Conservation (phyloP, 2,113 vertebrate species). For the Gymnocephalus cernua region DNA sequence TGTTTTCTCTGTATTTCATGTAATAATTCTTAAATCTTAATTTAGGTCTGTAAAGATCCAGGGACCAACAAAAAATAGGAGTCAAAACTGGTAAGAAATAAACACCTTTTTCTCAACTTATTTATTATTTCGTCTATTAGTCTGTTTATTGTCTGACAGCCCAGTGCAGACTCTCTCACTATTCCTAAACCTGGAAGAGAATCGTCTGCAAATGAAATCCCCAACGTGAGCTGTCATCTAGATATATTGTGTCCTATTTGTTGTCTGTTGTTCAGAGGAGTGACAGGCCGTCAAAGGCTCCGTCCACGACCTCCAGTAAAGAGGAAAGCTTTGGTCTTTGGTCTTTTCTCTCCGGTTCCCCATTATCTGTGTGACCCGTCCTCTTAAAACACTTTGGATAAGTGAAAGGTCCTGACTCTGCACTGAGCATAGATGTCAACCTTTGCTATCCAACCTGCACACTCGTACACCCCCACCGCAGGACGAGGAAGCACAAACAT, state of each 20-base stretch:
- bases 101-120: slow-evolving; percentile 1
- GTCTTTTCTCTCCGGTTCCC: slow-evolving; percentile 59
- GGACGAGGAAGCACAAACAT: not conserved
- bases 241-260: slow-evolving; percentile 59
- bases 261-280: slow-evolving; percentile 44
- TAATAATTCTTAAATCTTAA: not conserved
- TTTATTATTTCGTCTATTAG: not conserved
- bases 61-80: not conserved
- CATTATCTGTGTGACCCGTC: slow-evolving; percentile 75
- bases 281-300: slow-evolving; percentile 61
- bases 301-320: slow-evolving; percentile 57
- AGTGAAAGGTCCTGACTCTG: slow-evolving; percentile 78
- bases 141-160: slow-evolving; percentile 6
- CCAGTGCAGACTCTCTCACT: not conserved
- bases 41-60: not conserved
- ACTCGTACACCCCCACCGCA: slow-evolving; percentile 7
- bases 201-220: slow-evolving; percentile 1
- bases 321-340: slow-evolving; percentile 61
- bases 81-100: not conserved
- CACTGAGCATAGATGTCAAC: slow-evolving; percentile 65
- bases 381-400: slow-evolving; percentile 71
- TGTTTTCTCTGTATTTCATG: not conserved
- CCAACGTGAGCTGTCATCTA: slow-evolving; percentile 58
- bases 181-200: not conserved
- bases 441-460: slow-evolving; percentile 61